These are phyloP conservation scores for Ichneumon xanthorius DNA, from an alignment of 2,888 invertebrate species.

Conservation along the genomic window DNA sequence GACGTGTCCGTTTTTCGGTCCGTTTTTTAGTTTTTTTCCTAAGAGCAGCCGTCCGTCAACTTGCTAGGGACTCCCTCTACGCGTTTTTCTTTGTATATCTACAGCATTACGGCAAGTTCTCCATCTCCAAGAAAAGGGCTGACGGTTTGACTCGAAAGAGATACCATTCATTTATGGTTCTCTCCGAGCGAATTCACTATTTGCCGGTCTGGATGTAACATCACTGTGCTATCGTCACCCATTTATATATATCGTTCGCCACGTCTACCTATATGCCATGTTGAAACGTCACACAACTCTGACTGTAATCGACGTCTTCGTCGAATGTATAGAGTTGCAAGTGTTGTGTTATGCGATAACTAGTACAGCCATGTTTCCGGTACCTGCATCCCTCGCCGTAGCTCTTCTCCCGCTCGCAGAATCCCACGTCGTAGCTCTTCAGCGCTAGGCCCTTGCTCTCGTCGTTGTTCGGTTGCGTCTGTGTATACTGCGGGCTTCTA, in stretches of 20 bases:
- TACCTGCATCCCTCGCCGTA: background rate
- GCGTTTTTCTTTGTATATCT: no score
- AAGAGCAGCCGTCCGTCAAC: no score
- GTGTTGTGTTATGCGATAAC: background rate
- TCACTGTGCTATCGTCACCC: background rate
- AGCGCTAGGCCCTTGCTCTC: background rate
- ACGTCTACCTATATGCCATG: background rate
- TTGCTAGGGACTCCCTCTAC: no score
- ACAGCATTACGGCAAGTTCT: no score
- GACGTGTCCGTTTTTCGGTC: no score
- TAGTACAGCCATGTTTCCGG: background rate
- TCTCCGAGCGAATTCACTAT: background rate
- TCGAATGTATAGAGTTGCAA: background rate
- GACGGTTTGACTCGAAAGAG: no score
- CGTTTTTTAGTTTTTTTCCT: no score
- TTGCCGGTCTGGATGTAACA: background rate
- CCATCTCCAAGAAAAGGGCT: no score
- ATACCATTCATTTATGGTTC: no score
- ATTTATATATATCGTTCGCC: background rate
- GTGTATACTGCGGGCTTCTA: background rate
- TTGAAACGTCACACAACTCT: background rate
- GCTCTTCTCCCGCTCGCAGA: background rate
- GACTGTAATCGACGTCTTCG: background rate
- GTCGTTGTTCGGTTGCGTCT: background rate
- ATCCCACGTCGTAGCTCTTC: conserved; percentile 4